These are phyloP conservation scores for Teleogryllus occipitalis DNA, from an alignment of 1,140 invertebrate genomes.

Conservation along the genomic window DNA sequence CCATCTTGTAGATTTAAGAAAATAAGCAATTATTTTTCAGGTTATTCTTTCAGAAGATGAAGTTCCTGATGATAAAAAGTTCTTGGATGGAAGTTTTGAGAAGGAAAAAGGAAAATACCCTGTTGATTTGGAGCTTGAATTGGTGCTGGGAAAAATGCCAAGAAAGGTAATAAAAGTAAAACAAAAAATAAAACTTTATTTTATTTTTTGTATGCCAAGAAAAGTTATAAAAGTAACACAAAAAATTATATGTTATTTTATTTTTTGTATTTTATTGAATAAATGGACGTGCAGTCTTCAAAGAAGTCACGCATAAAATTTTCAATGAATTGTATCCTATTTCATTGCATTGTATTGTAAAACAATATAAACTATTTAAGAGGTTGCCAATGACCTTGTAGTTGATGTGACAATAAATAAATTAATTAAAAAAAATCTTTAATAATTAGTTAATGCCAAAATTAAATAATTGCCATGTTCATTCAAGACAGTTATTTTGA, in stretches of 20 bases:
- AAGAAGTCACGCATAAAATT: too few relatives aligned
- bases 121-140: slow-evolving; percentile 80
- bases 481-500: too few relatives aligned
- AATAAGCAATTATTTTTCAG: background rate
- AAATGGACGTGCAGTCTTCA: too few relatives aligned
- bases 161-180: slow-evolving; percentile 47
- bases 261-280: too few relatives aligned
- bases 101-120: slow-evolving; percentile 44
- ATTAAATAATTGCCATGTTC: too few relatives aligned
- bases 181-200: too few relatives aligned
- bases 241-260: too few relatives aligned
- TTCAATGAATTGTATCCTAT: background rate
- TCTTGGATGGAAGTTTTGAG: slow-evolving; percentile 30
- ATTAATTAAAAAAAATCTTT: too few relatives aligned
- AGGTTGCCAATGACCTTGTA: too few relatives aligned
- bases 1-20: too few relatives aligned
- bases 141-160: slow-evolving; percentile 80
- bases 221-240: slow-evolving; percentile 45
- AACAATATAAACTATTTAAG: background rate
- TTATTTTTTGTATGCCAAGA: slow-evolving; percentile 42
- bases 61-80: slow-evolving; percentile 33
- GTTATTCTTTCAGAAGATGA: slow-evolving; percentile 54
- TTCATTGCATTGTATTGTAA: background rate
- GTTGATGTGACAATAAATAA: too few relatives aligned
- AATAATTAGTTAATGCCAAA: too few relatives aligned